phyloP scores from a whole-genome alignment of 2,888 invertebrate genomes.

The Lagria hirta region DNA sequence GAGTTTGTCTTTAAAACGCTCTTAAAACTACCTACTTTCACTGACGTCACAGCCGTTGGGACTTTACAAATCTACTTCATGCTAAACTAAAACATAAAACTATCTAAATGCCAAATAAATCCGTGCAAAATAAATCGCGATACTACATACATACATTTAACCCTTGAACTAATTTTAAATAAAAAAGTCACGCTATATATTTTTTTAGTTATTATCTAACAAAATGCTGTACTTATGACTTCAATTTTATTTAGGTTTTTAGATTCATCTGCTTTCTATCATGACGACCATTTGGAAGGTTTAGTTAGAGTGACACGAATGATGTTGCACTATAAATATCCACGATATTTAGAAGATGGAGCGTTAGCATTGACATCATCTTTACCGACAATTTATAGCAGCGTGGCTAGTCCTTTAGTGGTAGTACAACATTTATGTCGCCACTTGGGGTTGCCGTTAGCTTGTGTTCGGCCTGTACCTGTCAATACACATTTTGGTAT shows the following conservation, averaged over 20 bases:
- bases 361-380: conserved; percentile 76
- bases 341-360: conserved; percentile 78
- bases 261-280: conserved; percentile 82
- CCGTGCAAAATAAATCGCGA: too few relatives aligned
- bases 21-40: too few relatives aligned
- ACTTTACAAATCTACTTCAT: too few relatives aligned
- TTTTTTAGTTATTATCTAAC: too few relatives aligned
- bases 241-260: conserved; percentile 74
- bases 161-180: too few relatives aligned
- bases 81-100: too few relatives aligned
- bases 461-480: conserved; percentile 83
- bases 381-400: conserved; percentile 85
- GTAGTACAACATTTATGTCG: conserved; percentile 79
- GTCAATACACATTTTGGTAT: conserved; percentile 70
- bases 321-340: conserved; percentile 78
- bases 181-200: too few relatives aligned
- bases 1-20: too few relatives aligned
- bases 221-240: too few relatives aligned
- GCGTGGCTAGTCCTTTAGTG: conserved; percentile 75
- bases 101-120: too few relatives aligned
- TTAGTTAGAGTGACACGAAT: conserved; percentile 79
- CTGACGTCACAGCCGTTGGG: too few relatives aligned
- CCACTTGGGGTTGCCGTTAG: conserved; percentile 81
- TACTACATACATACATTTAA: too few relatives aligned
- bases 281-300: conserved; percentile 86